Evolutionary conservation across 1,140 invertebrate genomes (phyloP).

Genomic region (Triops longicaudatus): DNA sequence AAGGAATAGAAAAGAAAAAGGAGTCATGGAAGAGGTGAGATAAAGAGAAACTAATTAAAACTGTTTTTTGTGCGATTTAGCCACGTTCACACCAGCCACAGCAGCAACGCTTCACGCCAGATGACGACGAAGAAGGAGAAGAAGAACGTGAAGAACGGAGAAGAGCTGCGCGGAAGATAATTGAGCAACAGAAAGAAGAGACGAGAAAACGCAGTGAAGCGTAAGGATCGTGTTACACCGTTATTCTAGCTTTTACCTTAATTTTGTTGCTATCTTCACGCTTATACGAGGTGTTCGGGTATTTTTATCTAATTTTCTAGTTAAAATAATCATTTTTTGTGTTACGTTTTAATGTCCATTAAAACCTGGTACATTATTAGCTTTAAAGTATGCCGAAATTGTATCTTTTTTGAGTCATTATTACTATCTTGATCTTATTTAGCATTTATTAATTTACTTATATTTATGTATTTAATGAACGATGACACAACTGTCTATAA

Average conservation of each 20-base stretch:
- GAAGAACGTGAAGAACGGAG: conserved; percentile 36
- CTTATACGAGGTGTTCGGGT: too few species aligned
- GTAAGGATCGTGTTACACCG: background rate
- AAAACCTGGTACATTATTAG: too few species aligned
- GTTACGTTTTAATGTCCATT: too few species aligned
- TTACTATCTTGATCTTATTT: too few species aligned
- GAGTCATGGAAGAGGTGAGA: too few species aligned
- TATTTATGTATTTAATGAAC: too few species aligned
- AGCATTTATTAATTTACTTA: too few species aligned
- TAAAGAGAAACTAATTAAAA: background rate
- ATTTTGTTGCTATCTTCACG: background rate
- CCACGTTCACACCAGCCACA: conserved; percentile 13
- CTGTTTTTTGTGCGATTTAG: background rate
- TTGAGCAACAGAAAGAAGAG: conserved; percentile 36
- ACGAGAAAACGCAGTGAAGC: background rate
- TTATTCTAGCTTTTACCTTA: background rate
- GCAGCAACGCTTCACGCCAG: background rate
- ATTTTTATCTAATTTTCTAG: too few species aligned
- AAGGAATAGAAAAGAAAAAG: background rate
- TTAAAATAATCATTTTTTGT: too few species aligned
- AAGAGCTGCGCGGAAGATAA: conserved; percentile 34
- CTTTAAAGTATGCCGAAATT: too few species aligned
- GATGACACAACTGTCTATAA: too few species aligned
- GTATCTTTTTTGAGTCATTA: too few species aligned
- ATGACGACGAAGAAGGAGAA: conserved; percentile 31